phyloP scores from a whole-genome alignment of 2,113 vertebrate species.

The Halichoerus grypus region DNA sequence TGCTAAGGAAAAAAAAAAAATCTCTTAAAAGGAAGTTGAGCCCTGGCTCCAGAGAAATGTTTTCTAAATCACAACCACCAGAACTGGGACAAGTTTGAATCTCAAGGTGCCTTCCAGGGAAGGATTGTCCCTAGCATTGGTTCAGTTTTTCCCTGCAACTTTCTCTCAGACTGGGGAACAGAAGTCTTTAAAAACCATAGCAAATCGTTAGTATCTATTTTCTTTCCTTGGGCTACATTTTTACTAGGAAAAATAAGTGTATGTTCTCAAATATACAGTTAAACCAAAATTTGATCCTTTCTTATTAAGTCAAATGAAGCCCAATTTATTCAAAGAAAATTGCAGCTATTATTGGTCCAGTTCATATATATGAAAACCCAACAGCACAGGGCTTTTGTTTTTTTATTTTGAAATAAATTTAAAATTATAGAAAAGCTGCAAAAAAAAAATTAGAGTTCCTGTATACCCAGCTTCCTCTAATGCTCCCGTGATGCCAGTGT shows the following conservation, averaged over 20 bases:
- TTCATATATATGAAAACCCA: not conserved
- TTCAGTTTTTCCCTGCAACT: not conserved
- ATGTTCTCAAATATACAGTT: not conserved
- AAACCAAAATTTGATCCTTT: conserved; percentile 2
- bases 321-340: conserved; percentile 1
- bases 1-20: not conserved
- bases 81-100: not conserved
- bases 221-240: not conserved
- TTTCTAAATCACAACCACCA: not conserved
- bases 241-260: not conserved
- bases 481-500: not conserved
- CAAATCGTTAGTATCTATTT: not conserved
- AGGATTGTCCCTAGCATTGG: not conserved
- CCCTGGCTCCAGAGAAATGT: not conserved
- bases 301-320: conserved; percentile 11
- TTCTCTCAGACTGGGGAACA: not conserved
- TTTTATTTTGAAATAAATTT: conserved; percentile 34
- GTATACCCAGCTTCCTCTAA: not conserved
- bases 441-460: not conserved
- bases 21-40: not conserved
- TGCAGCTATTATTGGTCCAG: not conserved
- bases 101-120: not conserved
- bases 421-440: not conserved
- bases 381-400: not conserved
- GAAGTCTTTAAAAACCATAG: not conserved